Percentiles rank a stretch among this genome's conserved stretches.
phyloP scores from a whole-genome alignment of 2,888 invertebrate species.

The Pandemis corylana region DNA sequence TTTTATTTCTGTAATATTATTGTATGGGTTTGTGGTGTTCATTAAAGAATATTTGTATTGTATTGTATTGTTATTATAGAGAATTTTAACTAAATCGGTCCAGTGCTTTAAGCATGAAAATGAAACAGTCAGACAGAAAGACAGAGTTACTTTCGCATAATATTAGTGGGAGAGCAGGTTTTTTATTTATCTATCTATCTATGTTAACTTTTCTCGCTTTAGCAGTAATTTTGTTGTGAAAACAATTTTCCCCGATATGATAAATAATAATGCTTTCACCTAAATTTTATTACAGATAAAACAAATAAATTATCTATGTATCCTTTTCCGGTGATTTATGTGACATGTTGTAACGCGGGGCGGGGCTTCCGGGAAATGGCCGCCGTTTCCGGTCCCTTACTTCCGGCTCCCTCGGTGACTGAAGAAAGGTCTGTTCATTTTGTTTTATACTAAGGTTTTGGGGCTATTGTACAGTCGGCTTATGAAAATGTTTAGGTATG shows the following conservation, averaged over 20 bases:
- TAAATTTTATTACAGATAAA: constrained; percentile 31
- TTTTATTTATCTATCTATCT: too few species aligned
- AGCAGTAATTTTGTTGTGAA: not conserved
- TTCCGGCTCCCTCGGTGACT: constrained; percentile 35
- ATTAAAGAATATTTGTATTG: too few species aligned
- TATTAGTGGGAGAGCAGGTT: too few species aligned
- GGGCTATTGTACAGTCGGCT: not conserved
- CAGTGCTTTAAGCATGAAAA: too few species aligned
- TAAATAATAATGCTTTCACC: not conserved
- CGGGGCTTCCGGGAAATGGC: constrained; percentile 65
- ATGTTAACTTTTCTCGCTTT: too few species aligned
- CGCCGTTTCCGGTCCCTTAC: constrained; percentile 60
- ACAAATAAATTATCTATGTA: constrained; percentile 37
- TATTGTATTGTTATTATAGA: too few species aligned
- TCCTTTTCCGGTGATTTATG: constrained; percentile 34
- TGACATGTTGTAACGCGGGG: constrained; percentile 38
- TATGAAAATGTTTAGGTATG: not conserved
- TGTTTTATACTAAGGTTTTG: constrained; percentile 32
- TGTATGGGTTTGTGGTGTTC: too few species aligned
- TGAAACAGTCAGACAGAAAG: too few species aligned
- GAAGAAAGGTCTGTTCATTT: constrained; percentile 56
- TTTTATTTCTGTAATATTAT: too few species aligned
- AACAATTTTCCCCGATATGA: not conserved
- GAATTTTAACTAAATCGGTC: too few species aligned
- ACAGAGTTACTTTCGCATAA: too few species aligned